phyloP scores from a whole-genome alignment of 30 jellyfish, hydroid and myxozoan species.

The Hydractinia echinata region DNA sequence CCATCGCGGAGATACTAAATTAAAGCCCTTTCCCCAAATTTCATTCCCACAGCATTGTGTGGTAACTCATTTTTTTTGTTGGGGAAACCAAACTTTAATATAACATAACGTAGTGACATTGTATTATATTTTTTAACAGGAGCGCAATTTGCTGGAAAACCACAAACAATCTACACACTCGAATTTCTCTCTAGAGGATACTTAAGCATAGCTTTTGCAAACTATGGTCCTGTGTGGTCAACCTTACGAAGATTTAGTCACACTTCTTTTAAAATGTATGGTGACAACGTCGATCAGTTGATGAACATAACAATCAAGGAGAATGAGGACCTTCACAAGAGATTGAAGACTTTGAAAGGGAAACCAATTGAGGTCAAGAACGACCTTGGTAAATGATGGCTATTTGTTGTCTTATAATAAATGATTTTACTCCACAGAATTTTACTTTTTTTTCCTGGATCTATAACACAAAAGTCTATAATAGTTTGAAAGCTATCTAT shows the following conservation, averaged over 20 bases:
- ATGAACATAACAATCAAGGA: conserved; percentile 37
- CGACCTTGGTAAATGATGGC: conserved; percentile 48
- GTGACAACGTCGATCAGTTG: conserved; percentile 44
- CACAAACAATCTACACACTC: conserved; percentile 42
- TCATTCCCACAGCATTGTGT: too few species aligned
- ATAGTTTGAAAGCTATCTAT: not conserved
- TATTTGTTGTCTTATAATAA: not conserved
- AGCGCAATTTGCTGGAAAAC: conserved; percentile 68
- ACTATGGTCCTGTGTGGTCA: conserved; percentile 49
- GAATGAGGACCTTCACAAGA: conserved; percentile 26
- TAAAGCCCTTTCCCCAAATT: too few species aligned
- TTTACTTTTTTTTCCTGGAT: not conserved
- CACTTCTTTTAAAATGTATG: conserved; percentile 58
- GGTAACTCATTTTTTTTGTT: too few species aligned
- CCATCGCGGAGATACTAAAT: too few species aligned
- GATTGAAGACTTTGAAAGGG: conserved; percentile 31
- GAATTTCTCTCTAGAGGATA: conserved; percentile 33
- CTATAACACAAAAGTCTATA: not conserved
- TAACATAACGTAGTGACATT: too few species aligned
- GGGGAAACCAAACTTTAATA: too few species aligned
- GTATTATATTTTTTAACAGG: conserved; percentile 28
- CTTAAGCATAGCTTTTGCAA: conserved; percentile 52
- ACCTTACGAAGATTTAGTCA: conserved; percentile 54
- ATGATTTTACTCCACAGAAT: not conserved
- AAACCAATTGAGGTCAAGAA: conserved; percentile 40